Evolutionary conservation across 2,888 invertebrate species (phyloP).

Genomic region (Nebria brevicollis): DNA sequence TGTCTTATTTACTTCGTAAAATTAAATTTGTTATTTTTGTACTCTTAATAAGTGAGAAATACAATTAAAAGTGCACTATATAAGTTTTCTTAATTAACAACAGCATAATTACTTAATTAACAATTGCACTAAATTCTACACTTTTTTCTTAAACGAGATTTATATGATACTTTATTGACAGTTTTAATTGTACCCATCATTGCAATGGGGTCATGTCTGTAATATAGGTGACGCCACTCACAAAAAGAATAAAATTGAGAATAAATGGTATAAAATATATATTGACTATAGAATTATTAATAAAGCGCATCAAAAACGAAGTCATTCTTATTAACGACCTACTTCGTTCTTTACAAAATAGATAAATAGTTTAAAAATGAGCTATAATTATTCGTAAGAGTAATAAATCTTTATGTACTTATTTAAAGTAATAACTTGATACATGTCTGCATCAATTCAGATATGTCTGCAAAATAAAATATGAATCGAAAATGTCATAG

Average conservation of each 20-base stretch:
- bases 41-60: not conserved
- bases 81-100: conserved; percentile 35
- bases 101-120: conserved; percentile 43
- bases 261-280: not conserved
- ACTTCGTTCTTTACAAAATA: too few species aligned
- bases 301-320: too few species aligned
- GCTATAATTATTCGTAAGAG: not conserved
- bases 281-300: not conserved
- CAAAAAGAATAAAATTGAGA: not conserved
- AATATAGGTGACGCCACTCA: conserved; percentile 16
- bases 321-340: too few species aligned
- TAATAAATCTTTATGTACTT: not conserved
- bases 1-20: not conserved
- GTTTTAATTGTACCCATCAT: conserved; percentile 10
- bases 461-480: conserved; percentile 13
- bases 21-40: not conserved
- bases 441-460: not conserved
- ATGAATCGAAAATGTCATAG: conserved; percentile 32
- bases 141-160: conserved; percentile 45
- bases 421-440: not conserved
- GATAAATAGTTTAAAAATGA: not conserved
- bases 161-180: conserved; percentile 41
- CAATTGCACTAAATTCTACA: conserved; percentile 35
- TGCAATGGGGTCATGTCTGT: conserved; percentile 7
- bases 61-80: not conserved